phyloP scores from a whole-genome alignment of 1,140 invertebrate genomes.

The Achatina immaculata region DNA sequence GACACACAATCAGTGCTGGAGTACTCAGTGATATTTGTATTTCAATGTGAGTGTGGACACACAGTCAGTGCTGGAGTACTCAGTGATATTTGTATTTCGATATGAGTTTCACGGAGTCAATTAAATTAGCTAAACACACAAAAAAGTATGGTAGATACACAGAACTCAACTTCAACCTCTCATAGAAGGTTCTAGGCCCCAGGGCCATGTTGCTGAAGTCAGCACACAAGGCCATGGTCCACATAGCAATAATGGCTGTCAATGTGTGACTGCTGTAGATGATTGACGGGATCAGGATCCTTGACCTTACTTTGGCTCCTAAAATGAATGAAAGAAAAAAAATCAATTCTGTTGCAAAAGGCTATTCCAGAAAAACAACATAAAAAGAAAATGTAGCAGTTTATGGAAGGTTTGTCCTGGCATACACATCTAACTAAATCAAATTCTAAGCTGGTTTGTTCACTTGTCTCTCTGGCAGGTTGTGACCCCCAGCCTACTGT shows the following conservation, averaged over 20 bases:
- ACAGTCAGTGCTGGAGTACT: neutral
- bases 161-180: slow-evolving; percentile 47
- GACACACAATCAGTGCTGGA: no score
- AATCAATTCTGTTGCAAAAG: no score
- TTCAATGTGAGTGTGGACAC: slow-evolving; percentile 17
- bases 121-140: slow-evolving; percentile 47
- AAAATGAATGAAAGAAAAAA: slow-evolving; percentile 21
- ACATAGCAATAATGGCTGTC: slow-evolving; percentile 55
- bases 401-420: no score
- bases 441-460: no score
- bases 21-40: neutral
- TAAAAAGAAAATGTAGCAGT: no score
- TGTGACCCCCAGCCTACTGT: no score
- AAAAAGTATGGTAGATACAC: slow-evolving; percentile 55
- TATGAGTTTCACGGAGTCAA: slow-evolving; percentile 38
- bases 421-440: no score
- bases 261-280: slow-evolving; percentile 56
- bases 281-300: slow-evolving; percentile 54
- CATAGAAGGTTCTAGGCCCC: slow-evolving; percentile 41
- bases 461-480: no score
- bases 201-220: slow-evolving; percentile 47
- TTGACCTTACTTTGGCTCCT: slow-evolving; percentile 44
- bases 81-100: slow-evolving; percentile 17
- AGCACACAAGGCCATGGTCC: slow-evolving; percentile 45
- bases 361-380: no score